phyloP scores from a whole-genome alignment of 1,140 invertebrate genomes.

The Thaumetopoea pityocampa region DNA sequence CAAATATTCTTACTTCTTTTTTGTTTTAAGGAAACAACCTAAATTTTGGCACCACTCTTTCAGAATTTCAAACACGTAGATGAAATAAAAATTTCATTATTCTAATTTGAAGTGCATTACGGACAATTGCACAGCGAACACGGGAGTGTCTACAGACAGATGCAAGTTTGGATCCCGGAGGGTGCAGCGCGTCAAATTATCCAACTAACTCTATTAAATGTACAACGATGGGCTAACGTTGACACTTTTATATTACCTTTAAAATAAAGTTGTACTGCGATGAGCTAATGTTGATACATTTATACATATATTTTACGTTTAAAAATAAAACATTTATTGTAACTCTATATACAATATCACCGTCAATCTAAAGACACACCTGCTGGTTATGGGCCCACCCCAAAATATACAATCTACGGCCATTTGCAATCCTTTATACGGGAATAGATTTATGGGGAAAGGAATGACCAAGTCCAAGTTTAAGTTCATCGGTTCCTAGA shows the following conservation, averaged over 20 bases:
- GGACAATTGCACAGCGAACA: constrained; percentile 25
- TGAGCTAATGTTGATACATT: constrained; percentile 35
- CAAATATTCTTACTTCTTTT: no score
- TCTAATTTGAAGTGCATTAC: constrained; percentile 44
- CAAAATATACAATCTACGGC: no score
- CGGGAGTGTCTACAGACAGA: constrained; percentile 31
- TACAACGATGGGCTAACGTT: constrained; percentile 26
- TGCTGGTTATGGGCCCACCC: no score
- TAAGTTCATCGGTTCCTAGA: no score
- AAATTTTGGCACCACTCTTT: constrained; percentile 20
- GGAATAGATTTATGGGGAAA: no score
- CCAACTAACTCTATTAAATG: constrained; percentile 72
- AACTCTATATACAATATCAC: background rate
- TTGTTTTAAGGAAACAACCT: background rate
- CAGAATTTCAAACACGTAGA: constrained; percentile 48
- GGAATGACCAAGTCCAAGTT: no score
- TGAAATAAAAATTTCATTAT: constrained; percentile 56
- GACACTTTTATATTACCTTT: constrained; percentile 33
- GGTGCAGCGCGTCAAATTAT: constrained; percentile 62
- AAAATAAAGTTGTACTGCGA: no score
- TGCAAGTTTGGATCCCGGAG: constrained; percentile 52
- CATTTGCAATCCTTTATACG: no score
- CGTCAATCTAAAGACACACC: no score
- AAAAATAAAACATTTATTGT: background rate
- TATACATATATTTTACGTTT: constrained; percentile 5